A percentile compares a stretch with the other conserved stretches of the same genome.
Conservation (phyloP, 2,888 invertebrate genomes). For the Pelosia muscerda region DNA sequence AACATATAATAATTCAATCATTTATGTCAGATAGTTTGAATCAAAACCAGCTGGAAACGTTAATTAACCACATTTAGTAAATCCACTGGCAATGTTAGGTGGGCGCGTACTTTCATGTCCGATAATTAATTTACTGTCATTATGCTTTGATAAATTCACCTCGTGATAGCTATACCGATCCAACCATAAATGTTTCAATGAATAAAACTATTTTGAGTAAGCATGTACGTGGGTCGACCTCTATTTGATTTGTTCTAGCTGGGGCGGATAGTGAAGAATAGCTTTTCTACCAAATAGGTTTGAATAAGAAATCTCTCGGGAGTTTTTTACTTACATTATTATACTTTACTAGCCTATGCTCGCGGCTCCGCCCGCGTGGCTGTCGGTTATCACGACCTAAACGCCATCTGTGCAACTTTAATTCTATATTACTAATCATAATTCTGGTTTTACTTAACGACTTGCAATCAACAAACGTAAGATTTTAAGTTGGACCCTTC, state of each 20-base stretch:
- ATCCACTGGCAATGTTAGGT: slow-evolving; percentile 20
- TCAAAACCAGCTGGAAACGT: slow-evolving; percentile 15
- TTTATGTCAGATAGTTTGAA: slow-evolving; percentile 18
- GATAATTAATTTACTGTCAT: slow-evolving; percentile 31
- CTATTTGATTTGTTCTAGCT: background rate
- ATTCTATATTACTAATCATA: too few species aligned
- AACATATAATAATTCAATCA: slow-evolving; percentile 1
- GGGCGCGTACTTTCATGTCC: slow-evolving; percentile 20
- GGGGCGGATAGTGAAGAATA: too few species aligned
- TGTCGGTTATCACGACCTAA: too few species aligned
- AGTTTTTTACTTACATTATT: background rate
- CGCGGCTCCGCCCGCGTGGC: too few species aligned
- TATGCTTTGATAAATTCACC: slow-evolving; percentile 19
- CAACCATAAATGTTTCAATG: background rate
- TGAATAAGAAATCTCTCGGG: background rate
- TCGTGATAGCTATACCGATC: slow-evolving; percentile 2
- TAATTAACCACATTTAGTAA: slow-evolving; percentile 24
- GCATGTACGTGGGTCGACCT: background rate
- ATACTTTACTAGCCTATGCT: too few species aligned
- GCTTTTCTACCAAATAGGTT: background rate
- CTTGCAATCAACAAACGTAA: too few species aligned
- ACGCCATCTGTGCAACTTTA: too few species aligned
- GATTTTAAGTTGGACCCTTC: too few species aligned
- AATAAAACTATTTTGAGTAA: background rate
- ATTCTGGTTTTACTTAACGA: too few species aligned